Conservation (phyloP, 2,113 vertebrate species). For the Caretta caretta region DNA sequence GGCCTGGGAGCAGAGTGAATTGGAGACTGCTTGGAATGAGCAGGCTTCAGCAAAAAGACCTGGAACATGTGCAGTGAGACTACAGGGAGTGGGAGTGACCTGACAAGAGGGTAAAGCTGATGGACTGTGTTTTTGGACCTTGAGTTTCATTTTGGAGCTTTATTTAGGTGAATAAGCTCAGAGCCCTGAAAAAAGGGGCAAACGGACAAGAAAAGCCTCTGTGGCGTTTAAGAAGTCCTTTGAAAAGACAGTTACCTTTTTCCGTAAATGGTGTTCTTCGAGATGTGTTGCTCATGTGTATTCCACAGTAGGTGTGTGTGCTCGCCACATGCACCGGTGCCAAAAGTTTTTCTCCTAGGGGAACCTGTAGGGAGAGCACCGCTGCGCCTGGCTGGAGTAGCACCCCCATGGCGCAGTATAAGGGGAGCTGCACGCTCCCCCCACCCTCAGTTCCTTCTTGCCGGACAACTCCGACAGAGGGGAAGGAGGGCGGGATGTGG, state of each 20-base stretch:
- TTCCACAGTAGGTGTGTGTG: too few species aligned
- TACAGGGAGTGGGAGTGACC: neutral
- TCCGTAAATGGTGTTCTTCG: too few species aligned
- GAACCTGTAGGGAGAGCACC: too few species aligned
- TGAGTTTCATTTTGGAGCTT: neutral
- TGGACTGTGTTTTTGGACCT: neutral
- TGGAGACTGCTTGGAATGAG: neutral
- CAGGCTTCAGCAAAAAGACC: neutral
- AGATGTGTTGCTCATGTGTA: too few species aligned
- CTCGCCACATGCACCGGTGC: too few species aligned
- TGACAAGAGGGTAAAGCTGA: neutral
- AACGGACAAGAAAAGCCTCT: neutral
- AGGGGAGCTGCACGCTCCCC: too few species aligned
- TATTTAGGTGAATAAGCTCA: neutral
- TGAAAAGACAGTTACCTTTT: neutral
- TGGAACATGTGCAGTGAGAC: neutral
- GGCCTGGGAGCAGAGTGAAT: neutral
- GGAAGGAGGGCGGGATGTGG: too few species aligned
- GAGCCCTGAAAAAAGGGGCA: neutral
- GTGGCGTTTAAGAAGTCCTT: neutral
- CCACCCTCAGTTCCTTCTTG: too few species aligned
- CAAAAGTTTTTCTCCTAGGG: too few species aligned
- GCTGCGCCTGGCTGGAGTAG: too few species aligned
- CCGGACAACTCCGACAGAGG: too few species aligned
- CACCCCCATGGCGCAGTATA: too few species aligned